These are phyloP conservation scores for Oceanodroma tethys DNA, from an alignment of 2,113 vertebrate species.

Conservation along the genomic window DNA sequence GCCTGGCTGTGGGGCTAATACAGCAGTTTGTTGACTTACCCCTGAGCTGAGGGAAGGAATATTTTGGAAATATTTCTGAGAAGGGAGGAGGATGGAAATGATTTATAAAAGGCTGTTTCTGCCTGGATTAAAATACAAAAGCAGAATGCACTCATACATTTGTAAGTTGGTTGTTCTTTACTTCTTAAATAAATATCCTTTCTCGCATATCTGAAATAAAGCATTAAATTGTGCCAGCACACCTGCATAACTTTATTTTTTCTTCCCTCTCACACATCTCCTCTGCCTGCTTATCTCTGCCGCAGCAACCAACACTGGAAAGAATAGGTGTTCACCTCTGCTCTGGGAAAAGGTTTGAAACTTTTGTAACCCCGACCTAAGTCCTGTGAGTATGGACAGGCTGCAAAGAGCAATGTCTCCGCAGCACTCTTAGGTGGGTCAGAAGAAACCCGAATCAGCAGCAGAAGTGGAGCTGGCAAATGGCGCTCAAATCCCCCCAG, in stretches of 20 bases:
- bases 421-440: neutral
- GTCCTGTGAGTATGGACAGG: rapidly evolving
- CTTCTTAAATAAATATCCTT: neutral
- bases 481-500: neutral
- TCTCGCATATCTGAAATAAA: neutral
- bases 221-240: neutral
- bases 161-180: neutral
- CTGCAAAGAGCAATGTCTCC: neutral
- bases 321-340: neutral
- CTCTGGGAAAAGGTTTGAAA: neutral
- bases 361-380: neutral
- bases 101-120: neutral
- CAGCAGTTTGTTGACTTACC: neutral
- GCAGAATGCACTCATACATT: neutral
- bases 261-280: neutral
- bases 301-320: neutral
- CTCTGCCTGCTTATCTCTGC: constrained; percentile 15
- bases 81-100: neutral
- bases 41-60: neutral
- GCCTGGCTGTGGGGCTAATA: neutral
- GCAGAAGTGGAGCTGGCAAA: neutral
- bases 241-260: neutral
- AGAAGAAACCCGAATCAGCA: neutral
- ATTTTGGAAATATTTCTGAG: neutral
- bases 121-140: neutral